phyloP scores from a whole-genome alignment of 2,888 invertebrate species.

The Epiblema foenella region DNA sequence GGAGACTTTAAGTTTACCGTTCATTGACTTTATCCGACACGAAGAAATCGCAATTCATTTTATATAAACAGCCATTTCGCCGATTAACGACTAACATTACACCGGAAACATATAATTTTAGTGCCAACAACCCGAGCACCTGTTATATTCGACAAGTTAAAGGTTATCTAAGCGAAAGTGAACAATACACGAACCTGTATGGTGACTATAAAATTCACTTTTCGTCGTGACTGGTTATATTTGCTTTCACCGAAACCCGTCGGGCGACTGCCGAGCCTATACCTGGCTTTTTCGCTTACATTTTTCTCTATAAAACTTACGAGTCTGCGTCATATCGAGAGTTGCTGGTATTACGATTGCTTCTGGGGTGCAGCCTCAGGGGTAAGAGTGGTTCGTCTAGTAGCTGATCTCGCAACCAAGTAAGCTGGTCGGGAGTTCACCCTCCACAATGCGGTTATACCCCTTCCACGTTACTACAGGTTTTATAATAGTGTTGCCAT shows the following conservation, averaged over 20 bases:
- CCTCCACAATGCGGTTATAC: too few species aligned
- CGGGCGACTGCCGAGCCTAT: conserved; percentile 9
- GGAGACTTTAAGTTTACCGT: background rate
- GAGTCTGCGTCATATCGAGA: background rate
- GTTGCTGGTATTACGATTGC: too few species aligned
- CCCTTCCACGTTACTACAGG: too few species aligned
- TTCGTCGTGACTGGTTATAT: conserved; percentile 44
- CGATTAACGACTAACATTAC: background rate
- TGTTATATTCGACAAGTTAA: conserved; percentile 8
- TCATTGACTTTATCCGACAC: background rate
- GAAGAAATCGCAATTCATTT: conserved; percentile 10
- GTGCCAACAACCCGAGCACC: background rate
- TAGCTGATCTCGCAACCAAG: too few species aligned
- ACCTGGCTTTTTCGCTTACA: conserved; percentile 20
- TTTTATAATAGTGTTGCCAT: too few species aligned
- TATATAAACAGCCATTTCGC: conserved; percentile 1
- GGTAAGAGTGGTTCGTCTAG: too few species aligned
- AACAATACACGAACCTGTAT: conserved; percentile 7
- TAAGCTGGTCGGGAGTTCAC: too few species aligned
- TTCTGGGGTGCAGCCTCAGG: too few species aligned
- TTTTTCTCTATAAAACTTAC: conserved; percentile 22
- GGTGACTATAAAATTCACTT: conserved; percentile 30
- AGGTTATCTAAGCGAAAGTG: conserved; percentile 31
- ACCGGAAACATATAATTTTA: conserved; percentile 4
- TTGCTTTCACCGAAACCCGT: conserved; percentile 62